phyloP scores from a whole-genome alignment of 1,140 invertebrate species.

The Aphelinus atriplicis region DNA sequence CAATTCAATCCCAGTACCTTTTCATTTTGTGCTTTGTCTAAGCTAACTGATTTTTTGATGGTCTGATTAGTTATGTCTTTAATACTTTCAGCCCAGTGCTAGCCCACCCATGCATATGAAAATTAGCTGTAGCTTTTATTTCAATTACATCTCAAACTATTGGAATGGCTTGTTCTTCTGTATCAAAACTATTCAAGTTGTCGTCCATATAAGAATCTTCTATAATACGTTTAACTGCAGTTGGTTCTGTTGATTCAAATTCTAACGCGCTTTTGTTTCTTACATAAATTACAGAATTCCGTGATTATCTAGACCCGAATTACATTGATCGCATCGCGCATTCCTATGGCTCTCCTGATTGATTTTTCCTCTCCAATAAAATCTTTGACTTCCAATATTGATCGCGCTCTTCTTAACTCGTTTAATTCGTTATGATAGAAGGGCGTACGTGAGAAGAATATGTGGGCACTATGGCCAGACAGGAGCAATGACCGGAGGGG shows the following conservation, averaged over 20 bases:
- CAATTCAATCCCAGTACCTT: slow-evolving; percentile 21
- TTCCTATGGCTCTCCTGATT: slow-evolving; percentile 24
- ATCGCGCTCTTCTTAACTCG: no score
- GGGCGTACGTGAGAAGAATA: no score
- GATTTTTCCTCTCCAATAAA: slow-evolving; percentile 46
- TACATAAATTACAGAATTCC: slow-evolving; percentile 44
- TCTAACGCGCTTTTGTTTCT: slow-evolving; percentile 22
- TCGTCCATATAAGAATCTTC: slow-evolving; percentile 35
- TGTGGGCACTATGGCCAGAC: no score
- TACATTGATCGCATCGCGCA: slow-evolving; percentile 52
- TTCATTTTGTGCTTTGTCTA: background rate
- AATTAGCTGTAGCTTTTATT: slow-evolving; percentile 27
- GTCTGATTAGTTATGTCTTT: background rate
- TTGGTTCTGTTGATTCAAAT: background rate
- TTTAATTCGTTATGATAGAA: no score
- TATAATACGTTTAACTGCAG: background rate
- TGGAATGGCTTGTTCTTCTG: slow-evolving; percentile 3
- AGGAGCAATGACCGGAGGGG: no score
- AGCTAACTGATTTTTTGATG: background rate
- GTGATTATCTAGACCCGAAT: slow-evolving; percentile 52
- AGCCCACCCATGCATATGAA: slow-evolving; percentile 38
- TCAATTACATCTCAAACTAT: slow-evolving; percentile 23
- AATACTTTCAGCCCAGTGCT: background rate
- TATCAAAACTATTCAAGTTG: slow-evolving; percentile 30
- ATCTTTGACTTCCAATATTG: slow-evolving; percentile 44